Evolutionary conservation across 2,888 invertebrate genomes (phyloP).

Genomic region (Rambutsinella grinnellia): DNA sequence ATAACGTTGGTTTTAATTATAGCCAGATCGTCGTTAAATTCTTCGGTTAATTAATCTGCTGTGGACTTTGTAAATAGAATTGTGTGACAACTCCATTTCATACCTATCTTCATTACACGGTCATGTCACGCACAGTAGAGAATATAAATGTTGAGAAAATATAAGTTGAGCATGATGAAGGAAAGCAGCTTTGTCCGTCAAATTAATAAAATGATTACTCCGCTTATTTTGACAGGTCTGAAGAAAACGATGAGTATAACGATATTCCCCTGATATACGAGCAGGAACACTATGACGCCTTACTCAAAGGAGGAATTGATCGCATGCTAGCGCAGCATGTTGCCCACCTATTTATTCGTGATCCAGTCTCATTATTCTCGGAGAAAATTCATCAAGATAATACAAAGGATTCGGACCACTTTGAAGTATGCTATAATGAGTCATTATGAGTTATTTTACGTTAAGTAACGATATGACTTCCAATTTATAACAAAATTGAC

Average conservation of each 20-base stretch:
- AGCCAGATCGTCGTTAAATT: too few species aligned
- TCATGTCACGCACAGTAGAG: not conserved
- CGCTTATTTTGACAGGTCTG: constrained; percentile 58
- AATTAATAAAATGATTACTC: too few species aligned
- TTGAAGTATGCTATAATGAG: too few species aligned
- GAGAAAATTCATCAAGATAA: constrained; percentile 97
- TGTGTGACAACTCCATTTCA: not conserved
- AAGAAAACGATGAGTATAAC: constrained; percentile 78
- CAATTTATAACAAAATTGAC: too few species aligned
- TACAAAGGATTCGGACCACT: constrained; percentile 94
- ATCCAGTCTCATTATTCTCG: constrained; percentile 93
- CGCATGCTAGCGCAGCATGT: constrained; percentile 93
- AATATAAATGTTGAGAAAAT: not conserved
- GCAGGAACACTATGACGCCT: constrained; percentile 82
- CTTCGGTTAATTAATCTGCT: too few species aligned
- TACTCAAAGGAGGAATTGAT: constrained; percentile 91
- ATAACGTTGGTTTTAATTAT: too few species aligned
- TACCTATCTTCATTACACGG: constrained; percentile 7
- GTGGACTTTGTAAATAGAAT: too few species aligned
- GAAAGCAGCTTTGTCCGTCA: too few species aligned
- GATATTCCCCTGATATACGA: constrained; percentile 94
- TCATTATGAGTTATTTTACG: too few species aligned
- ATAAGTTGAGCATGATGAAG: too few species aligned
- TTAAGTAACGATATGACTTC: too few species aligned
- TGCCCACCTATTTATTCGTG: constrained; percentile 97